These are phyloP conservation scores for Garrulus glandarius DNA, from an alignment of 2,797 vertebrate species.

Conservation along the genomic window DNA sequence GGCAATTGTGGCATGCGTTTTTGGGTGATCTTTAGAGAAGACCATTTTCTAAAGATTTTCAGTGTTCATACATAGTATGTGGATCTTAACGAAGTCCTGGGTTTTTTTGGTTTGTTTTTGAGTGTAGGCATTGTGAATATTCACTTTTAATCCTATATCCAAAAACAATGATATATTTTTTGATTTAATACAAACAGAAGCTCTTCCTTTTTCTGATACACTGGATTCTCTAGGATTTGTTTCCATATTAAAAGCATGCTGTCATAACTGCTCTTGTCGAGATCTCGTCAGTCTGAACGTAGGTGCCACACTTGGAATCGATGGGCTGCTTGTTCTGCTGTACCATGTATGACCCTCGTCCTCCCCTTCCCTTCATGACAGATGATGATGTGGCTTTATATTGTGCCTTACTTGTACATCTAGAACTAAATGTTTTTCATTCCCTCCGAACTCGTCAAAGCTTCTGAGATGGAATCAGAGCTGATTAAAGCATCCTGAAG, in stretches of 20 bases:
- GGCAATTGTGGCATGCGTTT: slow-evolving; percentile 79
- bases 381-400: slow-evolving; percentile 84
- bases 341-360: slow-evolving; percentile 79
- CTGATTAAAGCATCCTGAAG: slow-evolving; percentile 68
- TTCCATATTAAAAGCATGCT: slow-evolving; percentile 78
- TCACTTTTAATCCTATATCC: slow-evolving; percentile 76
- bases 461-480: slow-evolving; percentile 71
- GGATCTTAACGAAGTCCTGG: slow-evolving; percentile 77
- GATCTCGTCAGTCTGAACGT: slow-evolving; percentile 72
- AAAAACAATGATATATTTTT: slow-evolving; percentile 71
- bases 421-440: slow-evolving; percentile 71
- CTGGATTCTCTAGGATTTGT: slow-evolving; percentile 80
- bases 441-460: slow-evolving; percentile 67
- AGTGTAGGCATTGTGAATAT: slow-evolving; percentile 79
- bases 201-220: slow-evolving; percentile 79
- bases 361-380: slow-evolving; percentile 75
- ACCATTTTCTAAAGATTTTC: slow-evolving; percentile 75
- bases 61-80: slow-evolving; percentile 80
- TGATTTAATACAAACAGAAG: slow-evolving; percentile 59
- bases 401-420: slow-evolving; percentile 86
- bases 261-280: slow-evolving; percentile 72
- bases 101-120: slow-evolving; percentile 55
- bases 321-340: slow-evolving; percentile 74
- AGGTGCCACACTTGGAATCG: slow-evolving; percentile 77
- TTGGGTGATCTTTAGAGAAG: slow-evolving; percentile 75